Evolutionary conservation across 2,888 invertebrate species (phyloP).

Genomic region (Tineola bisselliella): DNA sequence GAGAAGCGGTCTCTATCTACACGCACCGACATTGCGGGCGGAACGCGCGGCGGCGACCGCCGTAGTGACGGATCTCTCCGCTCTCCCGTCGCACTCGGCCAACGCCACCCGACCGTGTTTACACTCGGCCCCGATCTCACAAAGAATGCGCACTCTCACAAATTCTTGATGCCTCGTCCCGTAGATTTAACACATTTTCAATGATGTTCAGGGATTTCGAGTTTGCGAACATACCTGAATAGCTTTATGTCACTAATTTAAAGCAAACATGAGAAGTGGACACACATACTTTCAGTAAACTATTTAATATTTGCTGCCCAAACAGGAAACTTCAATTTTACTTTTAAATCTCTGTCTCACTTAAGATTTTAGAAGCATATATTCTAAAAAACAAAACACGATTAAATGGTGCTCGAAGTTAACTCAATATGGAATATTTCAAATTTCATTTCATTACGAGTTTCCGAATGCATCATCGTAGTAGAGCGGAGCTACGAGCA

Average conservation of each 20-base stretch:
- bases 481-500: constrained; percentile 1
- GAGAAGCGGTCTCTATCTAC: constrained; percentile 60
- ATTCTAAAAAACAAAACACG: too few relatives aligned
- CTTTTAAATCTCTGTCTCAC: too few relatives aligned
- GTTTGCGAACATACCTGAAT: not conserved
- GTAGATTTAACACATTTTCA: constrained; percentile 32
- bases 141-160: constrained; percentile 42
- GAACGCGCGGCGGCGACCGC: constrained; percentile 60
- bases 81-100: constrained; percentile 18
- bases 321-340: constrained; percentile 21
- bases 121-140: constrained; percentile 51
- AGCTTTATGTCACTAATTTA: not conserved
- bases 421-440: not conserved
- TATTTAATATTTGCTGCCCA: constrained; percentile 33
- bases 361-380: too few relatives aligned
- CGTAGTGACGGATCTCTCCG: constrained; percentile 46
- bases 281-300: constrained; percentile 19
- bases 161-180: constrained; percentile 44
- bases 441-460: not conserved
- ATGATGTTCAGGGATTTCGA: constrained; percentile 33
- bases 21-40: constrained; percentile 60
- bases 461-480: not conserved
- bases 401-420: too few relatives aligned
- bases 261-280: not conserved
- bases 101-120: constrained; percentile 46